phyloP scores from a whole-genome alignment of 1,140 invertebrate genomes.

The Acromyrmex charruanus region DNA sequence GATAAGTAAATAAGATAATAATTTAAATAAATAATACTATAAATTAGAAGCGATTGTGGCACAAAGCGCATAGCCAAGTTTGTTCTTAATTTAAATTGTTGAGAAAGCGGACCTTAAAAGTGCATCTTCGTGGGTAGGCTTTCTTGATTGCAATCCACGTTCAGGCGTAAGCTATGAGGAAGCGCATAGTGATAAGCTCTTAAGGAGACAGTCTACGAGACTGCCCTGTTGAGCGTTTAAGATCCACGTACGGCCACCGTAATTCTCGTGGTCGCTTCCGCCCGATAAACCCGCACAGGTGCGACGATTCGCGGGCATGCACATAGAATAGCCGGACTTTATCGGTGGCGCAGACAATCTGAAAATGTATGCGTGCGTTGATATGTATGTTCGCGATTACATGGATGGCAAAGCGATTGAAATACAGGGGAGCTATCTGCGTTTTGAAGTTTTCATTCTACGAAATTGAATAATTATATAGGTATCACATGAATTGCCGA shows the following conservation, averaged over 20 bases:
- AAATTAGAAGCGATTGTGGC: not conserved
- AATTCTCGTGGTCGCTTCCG: slow-evolving; percentile 49
- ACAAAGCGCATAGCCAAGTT: not conserved
- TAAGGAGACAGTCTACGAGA: slow-evolving; percentile 59
- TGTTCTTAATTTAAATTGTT: not conserved
- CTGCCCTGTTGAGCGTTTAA: slow-evolving; percentile 53
- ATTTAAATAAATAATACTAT: not conserved
- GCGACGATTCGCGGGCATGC: slow-evolving; percentile 56
- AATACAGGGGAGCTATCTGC: not conserved
- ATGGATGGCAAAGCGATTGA: not conserved
- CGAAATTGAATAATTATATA: slow-evolving; percentile 4
- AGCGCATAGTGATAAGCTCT: slow-evolving; percentile 64
- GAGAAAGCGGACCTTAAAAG: slow-evolving; percentile 13
- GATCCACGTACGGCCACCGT: slow-evolving; percentile 46
- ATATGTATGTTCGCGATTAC: not conserved
- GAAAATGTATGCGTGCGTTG: not conserved
- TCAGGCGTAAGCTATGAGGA: slow-evolving; percentile 16
- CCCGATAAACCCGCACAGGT: slow-evolving; percentile 61
- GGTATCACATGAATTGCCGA: not conserved
- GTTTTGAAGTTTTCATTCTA: not conserved
- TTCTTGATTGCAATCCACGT: slow-evolving; percentile 33
- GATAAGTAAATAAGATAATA: not conserved
- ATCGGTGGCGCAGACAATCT: slow-evolving; percentile 39
- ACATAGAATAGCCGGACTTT: slow-evolving; percentile 49
- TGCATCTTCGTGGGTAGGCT: slow-evolving; percentile 29